Percentiles rank a stretch among this genome's conserved stretches.
Evolutionary conservation across 2,113 vertebrate species (phyloP).

Genomic region (Forbesichthys agassizii): DNA sequence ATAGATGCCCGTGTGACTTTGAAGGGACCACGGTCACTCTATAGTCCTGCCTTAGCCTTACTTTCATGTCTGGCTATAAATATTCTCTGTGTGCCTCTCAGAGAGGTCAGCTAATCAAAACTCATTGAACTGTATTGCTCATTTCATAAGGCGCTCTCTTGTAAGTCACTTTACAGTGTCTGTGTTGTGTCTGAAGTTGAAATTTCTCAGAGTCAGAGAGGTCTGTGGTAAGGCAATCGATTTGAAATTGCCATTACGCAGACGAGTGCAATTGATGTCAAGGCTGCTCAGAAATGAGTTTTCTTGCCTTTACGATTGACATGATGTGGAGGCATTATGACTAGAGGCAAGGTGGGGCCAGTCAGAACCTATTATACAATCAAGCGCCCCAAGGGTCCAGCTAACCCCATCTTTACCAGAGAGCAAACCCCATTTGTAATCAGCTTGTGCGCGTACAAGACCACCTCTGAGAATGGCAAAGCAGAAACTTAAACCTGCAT

Average conservation of each 20-base stretch:
- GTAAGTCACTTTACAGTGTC: constrained; percentile 35
- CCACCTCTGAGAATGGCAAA: constrained; percentile 13
- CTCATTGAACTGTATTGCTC: constrained; percentile 37
- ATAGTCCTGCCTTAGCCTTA: not conserved
- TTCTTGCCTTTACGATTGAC: constrained; percentile 64
- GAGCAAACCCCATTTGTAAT: constrained; percentile 21
- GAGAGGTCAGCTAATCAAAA: constrained; percentile 26
- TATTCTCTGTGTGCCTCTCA: not conserved
- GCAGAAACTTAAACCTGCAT: constrained; percentile 2
- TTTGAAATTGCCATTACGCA: constrained; percentile 63
- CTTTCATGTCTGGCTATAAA: not conserved
- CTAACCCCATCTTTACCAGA: constrained; percentile 22
- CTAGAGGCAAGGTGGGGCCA: constrained; percentile 49
- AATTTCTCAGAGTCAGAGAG: constrained; percentile 44
- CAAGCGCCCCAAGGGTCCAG: constrained; percentile 37
- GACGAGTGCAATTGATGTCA: constrained; percentile 70
- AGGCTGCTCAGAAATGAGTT: constrained; percentile 70
- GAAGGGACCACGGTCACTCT: no score
- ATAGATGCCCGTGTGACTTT: not conserved
- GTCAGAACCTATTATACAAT: constrained; percentile 39
- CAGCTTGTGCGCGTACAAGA: constrained; percentile 4
- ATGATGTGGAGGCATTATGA: constrained; percentile 60
- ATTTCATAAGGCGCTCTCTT: constrained; percentile 14
- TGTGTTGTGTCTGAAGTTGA: constrained; percentile 50
- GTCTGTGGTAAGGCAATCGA: constrained; percentile 54